Percentiles rank a stretch among this genome's conserved stretches.
phyloP scores from a whole-genome alignment of 2,888 invertebrate genomes.

The Megaustenia siamemsis region DNA sequence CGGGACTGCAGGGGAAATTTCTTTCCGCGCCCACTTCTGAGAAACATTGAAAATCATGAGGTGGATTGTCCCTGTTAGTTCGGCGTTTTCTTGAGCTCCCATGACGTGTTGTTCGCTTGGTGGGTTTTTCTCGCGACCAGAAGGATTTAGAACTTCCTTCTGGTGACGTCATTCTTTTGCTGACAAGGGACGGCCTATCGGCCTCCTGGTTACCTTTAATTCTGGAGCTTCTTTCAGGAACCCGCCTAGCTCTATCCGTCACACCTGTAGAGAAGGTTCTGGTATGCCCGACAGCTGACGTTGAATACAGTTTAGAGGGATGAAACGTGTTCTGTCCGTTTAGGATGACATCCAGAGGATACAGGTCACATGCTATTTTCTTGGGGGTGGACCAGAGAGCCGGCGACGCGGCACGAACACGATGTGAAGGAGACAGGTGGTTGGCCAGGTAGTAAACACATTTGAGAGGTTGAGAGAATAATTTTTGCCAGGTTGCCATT shows the following conservation, averaged over 20 bases:
- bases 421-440: not conserved
- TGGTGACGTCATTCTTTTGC: not conserved
- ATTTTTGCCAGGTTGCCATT: conserved; percentile 23
- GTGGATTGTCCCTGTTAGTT: not conserved
- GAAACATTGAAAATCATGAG: not conserved
- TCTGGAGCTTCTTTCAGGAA: not conserved
- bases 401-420: not conserved
- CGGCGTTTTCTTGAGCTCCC: not conserved
- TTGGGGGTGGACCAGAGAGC: not conserved
- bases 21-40: not conserved
- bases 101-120: not conserved
- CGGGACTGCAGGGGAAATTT: no score
- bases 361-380: not conserved
- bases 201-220: not conserved
- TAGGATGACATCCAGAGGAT: conserved; percentile 27
- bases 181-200: not conserved
- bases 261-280: conserved; percentile 27
- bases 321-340: conserved; percentile 27
- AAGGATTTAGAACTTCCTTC: not conserved
- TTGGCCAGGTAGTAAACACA: not conserved
- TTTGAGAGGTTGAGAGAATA: conserved; percentile 1
- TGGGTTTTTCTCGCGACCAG: not conserved
- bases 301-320: conserved; percentile 15
- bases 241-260: conserved; percentile 8
- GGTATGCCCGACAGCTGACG: conserved; percentile 9